Evolutionary conservation across 2,888 invertebrate genomes (phyloP), one percentile per base, ranked within the genome.

Genomic region (Drosophila limbata): DNA sequence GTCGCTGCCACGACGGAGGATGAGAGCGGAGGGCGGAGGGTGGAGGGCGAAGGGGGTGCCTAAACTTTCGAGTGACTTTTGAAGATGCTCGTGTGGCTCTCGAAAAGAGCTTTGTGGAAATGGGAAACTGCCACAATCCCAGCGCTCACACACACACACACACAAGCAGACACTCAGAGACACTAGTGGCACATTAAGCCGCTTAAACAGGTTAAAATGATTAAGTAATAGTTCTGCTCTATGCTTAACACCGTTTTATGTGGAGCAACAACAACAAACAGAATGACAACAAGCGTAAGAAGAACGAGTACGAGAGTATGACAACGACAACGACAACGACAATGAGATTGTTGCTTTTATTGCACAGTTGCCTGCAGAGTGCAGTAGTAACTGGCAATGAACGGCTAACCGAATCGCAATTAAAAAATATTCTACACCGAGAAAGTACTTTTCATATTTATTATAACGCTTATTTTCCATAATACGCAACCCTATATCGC

Each of bases 201-300:
- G 82, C 84, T 79, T 81, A 84, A 86, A 77, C 86, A 86, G 83
- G 86, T 84, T 84, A 79, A 76, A 81, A 84, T 84, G 83, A 84
- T 84, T 86, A 84, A 86, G 83, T 86, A 86, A 83, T 85, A 86
- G 86, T 81, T 84, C 71, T 75, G 81, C 76, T 65, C 78, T 50
- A 52, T 76, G 85, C 84, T 79, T 79, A 79, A 72, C 85, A 77
- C 79, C 74, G 68, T 69, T 70, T 79, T 84, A 74, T 77, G 69
- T 82, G 75, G 80, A 67, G 47, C 79, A 72, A 48, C 80, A 69
- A 42, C 62, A 69, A 53, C 62, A 25, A 25, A 25, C 57, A 28
- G 25, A 51, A 63, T 48, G 52, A 25, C 55, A 60, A 60, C 69
- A 37, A 60, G 42, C 39, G 39, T 53, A 62, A 45, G 55, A 75